Evolutionary conservation across 1,140 invertebrate genomes (phyloP).

Genomic region (Monomorium pharaonis): DNA sequence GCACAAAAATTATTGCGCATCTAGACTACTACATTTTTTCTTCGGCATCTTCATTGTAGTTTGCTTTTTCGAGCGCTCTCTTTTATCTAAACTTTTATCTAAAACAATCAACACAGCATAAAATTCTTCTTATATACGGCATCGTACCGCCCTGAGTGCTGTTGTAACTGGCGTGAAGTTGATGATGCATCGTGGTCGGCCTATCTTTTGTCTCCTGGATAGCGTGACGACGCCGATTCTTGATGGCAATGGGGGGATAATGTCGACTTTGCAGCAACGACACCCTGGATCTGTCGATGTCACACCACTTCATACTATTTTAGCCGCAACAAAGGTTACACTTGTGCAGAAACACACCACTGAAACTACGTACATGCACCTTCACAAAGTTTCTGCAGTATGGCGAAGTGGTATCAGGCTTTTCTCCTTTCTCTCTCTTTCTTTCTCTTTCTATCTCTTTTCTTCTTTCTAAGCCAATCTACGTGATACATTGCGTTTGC

Average conservation of each 20-base stretch:
- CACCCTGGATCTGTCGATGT: slow-evolving; percentile 73
- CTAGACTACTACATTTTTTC: neutral
- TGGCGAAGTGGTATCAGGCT: slow-evolving; percentile 28
- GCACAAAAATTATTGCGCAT: neutral
- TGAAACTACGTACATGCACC: slow-evolving; percentile 31
- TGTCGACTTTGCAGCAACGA: slow-evolving; percentile 71
- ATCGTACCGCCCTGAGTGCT: slow-evolving; percentile 67
- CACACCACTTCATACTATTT: slow-evolving; percentile 78
- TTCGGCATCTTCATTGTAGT: neutral
- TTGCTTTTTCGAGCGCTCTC: neutral
- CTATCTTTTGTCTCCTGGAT: slow-evolving; percentile 65
- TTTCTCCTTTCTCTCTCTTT: slow-evolving; percentile 55
- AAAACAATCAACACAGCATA: neutral
- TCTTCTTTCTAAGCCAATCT: slow-evolving; percentile 58
- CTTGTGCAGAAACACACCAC: slow-evolving; percentile 28
- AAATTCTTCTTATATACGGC: neutral
- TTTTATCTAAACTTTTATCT: neutral
- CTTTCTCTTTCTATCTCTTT: neutral
- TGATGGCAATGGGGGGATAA: slow-evolving; percentile 66
- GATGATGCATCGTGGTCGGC: slow-evolving; percentile 71
- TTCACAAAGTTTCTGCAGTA: slow-evolving; percentile 43
- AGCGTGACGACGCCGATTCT: slow-evolving; percentile 59
- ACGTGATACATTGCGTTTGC: slow-evolving; percentile 55
- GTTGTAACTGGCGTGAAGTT: slow-evolving; percentile 71
- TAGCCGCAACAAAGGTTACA: neutral